A percentile compares a stretch with the other conserved stretches of the same genome.
These are phyloP conservation scores for Panthera uncia DNA, from an alignment of 2,113 vertebrate genomes.

Conservation along the genomic window DNA sequence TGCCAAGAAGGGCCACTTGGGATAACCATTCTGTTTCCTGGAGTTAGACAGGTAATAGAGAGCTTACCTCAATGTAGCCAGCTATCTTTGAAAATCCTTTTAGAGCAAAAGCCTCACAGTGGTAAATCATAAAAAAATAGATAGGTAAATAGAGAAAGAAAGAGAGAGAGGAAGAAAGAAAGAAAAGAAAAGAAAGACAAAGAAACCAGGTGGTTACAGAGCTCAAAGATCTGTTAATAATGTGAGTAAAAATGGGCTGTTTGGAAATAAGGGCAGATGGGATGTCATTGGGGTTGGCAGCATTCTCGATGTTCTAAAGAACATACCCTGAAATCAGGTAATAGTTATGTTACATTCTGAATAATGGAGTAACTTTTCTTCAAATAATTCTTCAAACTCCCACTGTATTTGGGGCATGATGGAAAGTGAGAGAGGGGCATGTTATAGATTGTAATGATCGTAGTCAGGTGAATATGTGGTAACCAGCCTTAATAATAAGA, in stretches of 20 bases:
- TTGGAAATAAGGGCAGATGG: neutral
- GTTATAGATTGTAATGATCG: neutral
- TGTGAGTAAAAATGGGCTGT: neutral
- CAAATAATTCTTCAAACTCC: neutral
- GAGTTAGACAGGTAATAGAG: neutral
- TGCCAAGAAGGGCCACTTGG: neutral
- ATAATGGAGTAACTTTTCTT: conserved; percentile 20
- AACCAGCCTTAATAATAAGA: neutral
- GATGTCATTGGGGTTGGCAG: neutral
- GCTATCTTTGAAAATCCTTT: neutral
- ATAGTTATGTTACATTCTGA: neutral
- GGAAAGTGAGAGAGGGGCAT: neutral
- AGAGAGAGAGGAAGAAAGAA: neutral
- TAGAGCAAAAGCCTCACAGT: conserved; percentile 24
- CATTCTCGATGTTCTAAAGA: neutral
- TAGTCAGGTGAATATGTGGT: neutral
- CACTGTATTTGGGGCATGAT: neutral
- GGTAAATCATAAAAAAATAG: neutral
- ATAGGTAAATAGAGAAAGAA: neutral
- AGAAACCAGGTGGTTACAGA: neutral
- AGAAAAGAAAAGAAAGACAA: neutral
- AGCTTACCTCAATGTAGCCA: neutral
- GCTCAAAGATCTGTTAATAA: neutral
- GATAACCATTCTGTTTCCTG: neutral
- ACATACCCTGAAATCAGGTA: neutral